phyloP scores from a whole-genome alignment of 1,140 invertebrate genomes.

The Eriosoma lanigerum region DNA sequence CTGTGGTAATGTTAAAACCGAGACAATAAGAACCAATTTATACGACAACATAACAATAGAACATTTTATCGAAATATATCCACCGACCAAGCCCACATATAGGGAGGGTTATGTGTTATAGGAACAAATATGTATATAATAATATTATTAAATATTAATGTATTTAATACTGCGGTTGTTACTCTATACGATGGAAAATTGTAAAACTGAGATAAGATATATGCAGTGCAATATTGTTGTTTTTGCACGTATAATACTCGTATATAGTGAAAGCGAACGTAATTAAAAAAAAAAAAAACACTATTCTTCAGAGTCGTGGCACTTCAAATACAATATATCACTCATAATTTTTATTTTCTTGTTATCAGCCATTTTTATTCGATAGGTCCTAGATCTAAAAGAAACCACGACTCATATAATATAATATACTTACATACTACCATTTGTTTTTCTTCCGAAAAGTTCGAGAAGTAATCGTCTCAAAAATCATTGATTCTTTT shows the following conservation, averaged over 20 bases:
- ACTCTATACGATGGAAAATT: not conserved
- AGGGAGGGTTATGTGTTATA: not conserved
- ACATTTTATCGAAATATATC: slow-evolving; percentile 2
- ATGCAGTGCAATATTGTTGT: not conserved
- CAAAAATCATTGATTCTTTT: no score
- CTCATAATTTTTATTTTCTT: not conserved
- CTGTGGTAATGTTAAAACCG: no score
- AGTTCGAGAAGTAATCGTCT: no score
- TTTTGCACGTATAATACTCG: not conserved
- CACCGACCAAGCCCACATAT: not conserved
- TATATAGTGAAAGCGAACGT: not conserved
- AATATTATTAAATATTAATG: not conserved
- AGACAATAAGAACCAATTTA: not conserved
- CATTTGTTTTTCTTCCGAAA: no score
- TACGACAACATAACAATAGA: not conserved
- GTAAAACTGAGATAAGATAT: not conserved
- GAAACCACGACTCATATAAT: no score
- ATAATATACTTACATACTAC: no score
- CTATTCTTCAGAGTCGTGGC: not conserved
- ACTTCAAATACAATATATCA: not conserved
- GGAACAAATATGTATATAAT: no score
- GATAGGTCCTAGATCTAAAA: not conserved
- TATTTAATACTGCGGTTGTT: not conserved
- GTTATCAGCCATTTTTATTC: not conserved
- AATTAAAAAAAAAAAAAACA: slow-evolving; percentile 1